phyloP scores from a whole-genome alignment of 30 jellyfish, hydroid and myxozoan species.

The Phacellophora camtschatica region DNA sequence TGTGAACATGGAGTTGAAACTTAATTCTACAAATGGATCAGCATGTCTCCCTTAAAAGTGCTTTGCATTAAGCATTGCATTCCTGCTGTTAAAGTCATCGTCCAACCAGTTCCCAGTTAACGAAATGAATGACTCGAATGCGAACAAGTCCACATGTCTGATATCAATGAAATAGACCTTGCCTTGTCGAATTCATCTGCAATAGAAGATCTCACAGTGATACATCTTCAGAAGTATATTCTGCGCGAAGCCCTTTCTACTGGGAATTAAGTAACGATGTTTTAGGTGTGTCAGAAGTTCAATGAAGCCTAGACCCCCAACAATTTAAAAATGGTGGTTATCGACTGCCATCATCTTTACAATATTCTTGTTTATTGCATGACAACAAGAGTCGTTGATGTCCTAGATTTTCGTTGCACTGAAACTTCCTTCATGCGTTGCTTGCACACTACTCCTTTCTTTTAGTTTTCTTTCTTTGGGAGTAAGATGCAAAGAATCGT shows the following conservation, averaged over 20 bases:
- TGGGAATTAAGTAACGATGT: constrained; percentile 55
- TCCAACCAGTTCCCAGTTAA: constrained; percentile 67
- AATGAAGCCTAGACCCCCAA: constrained; percentile 54
- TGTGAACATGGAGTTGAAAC: constrained; percentile 38
- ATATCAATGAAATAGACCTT: constrained; percentile 43
- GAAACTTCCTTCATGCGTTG: constrained; percentile 15
- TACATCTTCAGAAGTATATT: constrained; percentile 31
- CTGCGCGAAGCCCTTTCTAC: constrained; percentile 36
- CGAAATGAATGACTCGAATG: constrained; percentile 63
- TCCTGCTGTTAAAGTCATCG: constrained; percentile 37
- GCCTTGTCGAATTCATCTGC: constrained; percentile 47
- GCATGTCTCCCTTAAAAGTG: constrained; percentile 68
- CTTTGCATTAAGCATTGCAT: constrained; percentile 56
- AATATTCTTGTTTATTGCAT: constrained; percentile 18
- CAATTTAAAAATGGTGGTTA: constrained; percentile 55
- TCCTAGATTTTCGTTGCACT: constrained; percentile 37
- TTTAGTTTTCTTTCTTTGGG: constrained; percentile 37
- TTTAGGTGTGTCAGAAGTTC: constrained; percentile 42
- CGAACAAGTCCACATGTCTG: constrained; percentile 80
- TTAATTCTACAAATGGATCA: constrained; percentile 36
- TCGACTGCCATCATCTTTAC: constrained; percentile 60
- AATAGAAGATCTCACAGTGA: constrained; percentile 7
- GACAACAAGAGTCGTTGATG: constrained; percentile 14
- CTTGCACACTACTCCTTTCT: constrained; percentile 32
- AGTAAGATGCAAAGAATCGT: constrained; percentile 10